phyloP scores from a whole-genome alignment of 2,797 vertebrate species.

The Caiman crocodilus region DNA sequence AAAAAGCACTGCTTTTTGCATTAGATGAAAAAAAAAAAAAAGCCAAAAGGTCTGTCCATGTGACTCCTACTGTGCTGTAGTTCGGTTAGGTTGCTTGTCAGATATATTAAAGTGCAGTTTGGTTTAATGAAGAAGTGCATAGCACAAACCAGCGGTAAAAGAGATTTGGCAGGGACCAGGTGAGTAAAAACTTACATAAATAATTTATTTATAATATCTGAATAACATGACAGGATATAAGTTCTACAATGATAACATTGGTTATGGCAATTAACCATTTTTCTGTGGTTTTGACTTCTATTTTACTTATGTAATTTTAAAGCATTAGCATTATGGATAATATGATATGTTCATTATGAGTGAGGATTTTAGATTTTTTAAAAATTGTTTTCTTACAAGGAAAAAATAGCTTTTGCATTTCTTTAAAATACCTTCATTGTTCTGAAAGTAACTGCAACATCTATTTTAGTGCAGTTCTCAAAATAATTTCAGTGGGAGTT shows the following conservation, averaged over 20 bases:
- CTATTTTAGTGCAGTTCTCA: conserved; percentile 61
- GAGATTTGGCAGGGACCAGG: not conserved
- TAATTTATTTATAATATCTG: not conserved
- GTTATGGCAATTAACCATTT: not conserved
- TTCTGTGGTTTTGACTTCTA: conserved; percentile 20
- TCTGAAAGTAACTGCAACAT: conserved; percentile 33
- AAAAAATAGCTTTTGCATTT: conserved; percentile 30
- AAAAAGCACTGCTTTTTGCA: conserved; percentile 75
- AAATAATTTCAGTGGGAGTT: conserved; percentile 76
- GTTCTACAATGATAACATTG: not conserved
- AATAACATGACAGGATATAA: not conserved
- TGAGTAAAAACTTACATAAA: conserved; percentile 69
- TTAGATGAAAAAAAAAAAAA: conserved; percentile 65
- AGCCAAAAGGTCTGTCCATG: conserved; percentile 47
- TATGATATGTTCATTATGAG: not conserved
- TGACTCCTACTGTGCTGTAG: conserved; percentile 68
- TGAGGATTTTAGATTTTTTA: conserved; percentile 31
- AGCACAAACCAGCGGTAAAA: conserved; percentile 30
- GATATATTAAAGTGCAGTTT: conserved; percentile 56
- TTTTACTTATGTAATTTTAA: conserved; percentile 37
- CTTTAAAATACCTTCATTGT: conserved; percentile 32
- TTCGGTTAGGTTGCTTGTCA: conserved; percentile 63
- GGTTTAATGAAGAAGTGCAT: conserved; percentile 50
- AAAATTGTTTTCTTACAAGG: conserved; percentile 10
- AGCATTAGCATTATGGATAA: not conserved